Conservation (phyloP, 2,888 invertebrate species). For the Lacanobia wlatinum region DNA sequence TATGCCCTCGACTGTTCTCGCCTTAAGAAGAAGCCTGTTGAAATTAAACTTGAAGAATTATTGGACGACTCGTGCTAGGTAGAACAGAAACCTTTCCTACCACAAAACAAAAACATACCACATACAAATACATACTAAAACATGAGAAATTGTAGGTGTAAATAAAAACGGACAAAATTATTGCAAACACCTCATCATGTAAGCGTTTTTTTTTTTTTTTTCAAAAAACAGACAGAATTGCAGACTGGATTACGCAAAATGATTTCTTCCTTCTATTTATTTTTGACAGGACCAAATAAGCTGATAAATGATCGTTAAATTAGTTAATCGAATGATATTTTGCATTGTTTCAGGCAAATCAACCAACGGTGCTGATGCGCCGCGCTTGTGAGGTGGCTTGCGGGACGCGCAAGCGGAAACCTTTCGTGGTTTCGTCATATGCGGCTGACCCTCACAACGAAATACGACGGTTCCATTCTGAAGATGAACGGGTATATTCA, state of each 20-base stretch:
- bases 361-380: slow-evolving; percentile 82
- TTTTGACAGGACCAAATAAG: background rate
- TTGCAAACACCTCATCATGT: slow-evolving; percentile 65
- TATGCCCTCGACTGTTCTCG: slow-evolving; percentile 66
- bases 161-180: slow-evolving; percentile 62
- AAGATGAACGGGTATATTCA: slow-evolving; percentile 82
- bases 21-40: slow-evolving; percentile 79
- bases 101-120: slow-evolving; percentile 10
- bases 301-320: background rate
- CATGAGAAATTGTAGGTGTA: slow-evolving; percentile 59
- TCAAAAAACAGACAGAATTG: too few relatives aligned
- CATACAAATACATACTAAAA: slow-evolving; percentile 23
- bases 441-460: slow-evolving; percentile 73
- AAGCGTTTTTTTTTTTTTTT: slow-evolving; percentile 65
- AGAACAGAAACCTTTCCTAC: slow-evolving; percentile 32
- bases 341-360: slow-evolving; percentile 79
- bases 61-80: slow-evolving; percentile 71
- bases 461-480: slow-evolving; percentile 74
- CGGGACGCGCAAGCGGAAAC: slow-evolving; percentile 77
- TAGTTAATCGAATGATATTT: slow-evolving; percentile 33
- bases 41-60: slow-evolving; percentile 81
- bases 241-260: slow-evolving; percentile 10
- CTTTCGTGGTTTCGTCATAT: slow-evolving; percentile 76
- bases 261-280: background rate
- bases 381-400: slow-evolving; percentile 85